Conservation (phyloP, 2,888 invertebrate species). For the Luffia ferchaultella region DNA sequence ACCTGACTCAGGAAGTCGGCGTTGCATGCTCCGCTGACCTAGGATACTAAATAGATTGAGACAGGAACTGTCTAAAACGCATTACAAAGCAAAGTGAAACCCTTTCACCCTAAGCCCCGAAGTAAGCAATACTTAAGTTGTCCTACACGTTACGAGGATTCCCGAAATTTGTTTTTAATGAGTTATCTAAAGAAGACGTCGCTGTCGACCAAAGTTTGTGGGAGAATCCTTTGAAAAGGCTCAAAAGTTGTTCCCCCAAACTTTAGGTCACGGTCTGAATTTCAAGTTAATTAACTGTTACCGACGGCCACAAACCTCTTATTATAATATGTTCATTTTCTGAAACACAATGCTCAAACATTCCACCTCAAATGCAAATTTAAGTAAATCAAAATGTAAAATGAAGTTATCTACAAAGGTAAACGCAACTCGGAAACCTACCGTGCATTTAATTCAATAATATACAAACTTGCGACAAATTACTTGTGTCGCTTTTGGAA, state of each 20-base stretch:
- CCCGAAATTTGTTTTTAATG: slow-evolving; percentile 37
- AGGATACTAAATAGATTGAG: background rate
- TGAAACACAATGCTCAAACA: slow-evolving; percentile 21
- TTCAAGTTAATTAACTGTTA: slow-evolving; percentile 34
- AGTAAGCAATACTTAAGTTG: background rate
- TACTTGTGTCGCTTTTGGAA: no score
- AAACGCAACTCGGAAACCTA: background rate
- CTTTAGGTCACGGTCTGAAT: slow-evolving; percentile 36
- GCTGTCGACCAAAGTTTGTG: slow-evolving; percentile 24
- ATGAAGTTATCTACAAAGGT: background rate
- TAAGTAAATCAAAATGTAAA: background rate
- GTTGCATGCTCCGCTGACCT: background rate
- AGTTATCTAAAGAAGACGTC: slow-evolving; percentile 33
- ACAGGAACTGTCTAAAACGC: background rate
- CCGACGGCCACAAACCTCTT: slow-evolving; percentile 16
- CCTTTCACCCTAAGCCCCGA: background rate
- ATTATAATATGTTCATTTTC: slow-evolving; percentile 23
- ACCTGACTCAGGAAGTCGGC: background rate
- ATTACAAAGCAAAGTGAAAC: background rate
- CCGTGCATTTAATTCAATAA: background rate
- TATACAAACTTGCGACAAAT: background rate
- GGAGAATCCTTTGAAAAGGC: slow-evolving; percentile 35
- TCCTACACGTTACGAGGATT: slow-evolving; percentile 18
- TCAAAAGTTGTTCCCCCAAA: slow-evolving; percentile 30
- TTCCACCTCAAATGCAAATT: background rate